Base-by-base conservation (phyloP, 2,888 invertebrate genomes). In the Ctena decussata region DNA sequence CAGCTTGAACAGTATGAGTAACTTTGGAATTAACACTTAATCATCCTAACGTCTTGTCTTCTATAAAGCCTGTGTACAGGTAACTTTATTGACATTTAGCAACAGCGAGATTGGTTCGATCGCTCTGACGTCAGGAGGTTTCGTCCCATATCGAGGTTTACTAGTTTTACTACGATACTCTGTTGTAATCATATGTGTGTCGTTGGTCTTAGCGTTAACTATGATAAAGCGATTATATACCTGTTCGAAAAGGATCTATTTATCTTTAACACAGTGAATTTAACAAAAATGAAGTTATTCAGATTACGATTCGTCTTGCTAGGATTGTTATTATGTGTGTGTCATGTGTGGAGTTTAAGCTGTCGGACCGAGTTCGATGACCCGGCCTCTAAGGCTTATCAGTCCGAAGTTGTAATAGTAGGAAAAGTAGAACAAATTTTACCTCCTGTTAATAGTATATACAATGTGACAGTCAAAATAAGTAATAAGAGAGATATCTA, bases 281-380 rank as follows among this genome's bases (percentile, higher is more conserved):
- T 32, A 5, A 65, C 65, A 65, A 65, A 82, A 79, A 86, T 86
- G 86, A 86, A 82, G 82, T 73, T 83, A 49, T 86, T 86, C 41
- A 80, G 86, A 77, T 83, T 86, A 46, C 5, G 82, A 30, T 86
- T 86, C 73, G 82, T 86, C 65, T 57, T 86, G 35, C 70, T 86
- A 6, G 86, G 86, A 79, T 80, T 86, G 65, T 74, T 83, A 70
- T 57, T 86, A 49, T 86, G 82, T 75, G 44, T 83, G 37, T 80
- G 57, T 53, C 80, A 80, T 49, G 82, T 86, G 1, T 86, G 86
- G 86, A 80, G 86, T 46, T 71, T 82, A 60, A 86, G 77, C 5
- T 86, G 86, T 57, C 82, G 82, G 60, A 86, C 82, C n/a, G 82
- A 86, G 46, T 86, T 83, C 65, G 82, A 80, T n/a, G 86, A 86